These are phyloP conservation scores for Saguinus midas DNA, from an alignment of 2,113 vertebrate genomes.

Conservation along the genomic window DNA sequence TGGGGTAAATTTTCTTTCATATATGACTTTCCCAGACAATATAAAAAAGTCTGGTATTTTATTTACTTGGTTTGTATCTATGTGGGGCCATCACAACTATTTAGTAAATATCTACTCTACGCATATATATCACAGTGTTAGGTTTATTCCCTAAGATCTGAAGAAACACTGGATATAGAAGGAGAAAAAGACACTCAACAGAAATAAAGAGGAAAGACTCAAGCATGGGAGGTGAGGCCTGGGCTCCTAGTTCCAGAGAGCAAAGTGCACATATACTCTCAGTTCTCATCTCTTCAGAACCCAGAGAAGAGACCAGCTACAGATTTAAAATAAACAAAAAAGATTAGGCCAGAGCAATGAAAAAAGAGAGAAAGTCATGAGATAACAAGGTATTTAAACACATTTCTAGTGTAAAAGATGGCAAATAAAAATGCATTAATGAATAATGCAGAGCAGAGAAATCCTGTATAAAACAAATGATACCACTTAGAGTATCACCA, in stretches of 20 bases:
- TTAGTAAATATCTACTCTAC: not conserved
- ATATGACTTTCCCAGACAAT: not conserved
- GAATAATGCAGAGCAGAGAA: not conserved
- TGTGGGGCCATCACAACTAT: not conserved
- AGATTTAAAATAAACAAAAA: not conserved
- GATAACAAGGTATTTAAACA: not conserved
- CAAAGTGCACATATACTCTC: not conserved
- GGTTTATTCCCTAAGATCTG: not conserved
- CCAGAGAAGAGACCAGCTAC: not conserved
- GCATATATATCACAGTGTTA: not conserved
- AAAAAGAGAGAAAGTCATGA: not conserved
- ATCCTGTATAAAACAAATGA: not conserved
- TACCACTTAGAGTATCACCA: not conserved
- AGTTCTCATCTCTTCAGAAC: not conserved
- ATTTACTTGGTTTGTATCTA: constrained; percentile 17
- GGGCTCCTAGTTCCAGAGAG: not conserved
- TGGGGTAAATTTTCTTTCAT: not conserved
- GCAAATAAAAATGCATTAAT: not conserved
- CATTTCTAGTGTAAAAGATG: not conserved
- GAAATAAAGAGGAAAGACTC: not conserved
- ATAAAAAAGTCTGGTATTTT: not conserved
- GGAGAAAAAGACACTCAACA: not conserved
- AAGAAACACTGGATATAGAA: not conserved
- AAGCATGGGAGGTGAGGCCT: not conserved
- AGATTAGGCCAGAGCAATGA: not conserved